Conservation (phyloP, 2,888 invertebrate species). For the Sthenelais limicola region DNA sequence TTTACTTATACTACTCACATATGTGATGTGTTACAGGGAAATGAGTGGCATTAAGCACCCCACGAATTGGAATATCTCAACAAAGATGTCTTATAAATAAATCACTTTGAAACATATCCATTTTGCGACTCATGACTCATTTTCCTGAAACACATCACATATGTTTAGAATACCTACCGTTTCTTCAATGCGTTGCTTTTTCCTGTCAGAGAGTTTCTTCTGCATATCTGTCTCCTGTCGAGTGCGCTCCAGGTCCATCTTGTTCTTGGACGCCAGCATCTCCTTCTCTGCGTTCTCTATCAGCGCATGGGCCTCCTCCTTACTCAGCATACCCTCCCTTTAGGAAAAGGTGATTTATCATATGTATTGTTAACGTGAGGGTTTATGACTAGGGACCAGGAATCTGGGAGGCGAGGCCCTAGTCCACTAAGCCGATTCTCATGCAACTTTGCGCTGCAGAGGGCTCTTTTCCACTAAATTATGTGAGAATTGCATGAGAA, state of each 20-base stretch:
- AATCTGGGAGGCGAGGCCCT: too few species aligned
- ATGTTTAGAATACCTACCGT: slow-evolving; percentile 42
- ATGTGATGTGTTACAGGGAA: too few species aligned
- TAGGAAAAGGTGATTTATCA: not conserved
- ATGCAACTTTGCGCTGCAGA: too few species aligned
- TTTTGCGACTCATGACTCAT: too few species aligned
- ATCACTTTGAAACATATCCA: too few species aligned
- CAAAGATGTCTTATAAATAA: too few species aligned
- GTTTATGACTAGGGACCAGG: not conserved
- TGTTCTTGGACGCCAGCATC: slow-evolving; percentile 59
- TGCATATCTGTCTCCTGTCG: slow-evolving; percentile 61
- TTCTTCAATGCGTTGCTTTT: slow-evolving; percentile 52
- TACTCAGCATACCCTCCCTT: slow-evolving; percentile 37
- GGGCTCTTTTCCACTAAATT: too few species aligned
- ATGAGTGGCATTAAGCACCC: too few species aligned
- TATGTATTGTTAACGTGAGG: not conserved
- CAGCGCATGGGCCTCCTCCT: slow-evolving; percentile 53
- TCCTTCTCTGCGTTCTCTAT: slow-evolving; percentile 59
- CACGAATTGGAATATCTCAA: too few species aligned
- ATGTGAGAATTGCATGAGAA: too few species aligned
- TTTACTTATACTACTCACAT: not conserved
- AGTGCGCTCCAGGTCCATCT: slow-evolving; percentile 60
- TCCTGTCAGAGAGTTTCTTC: slow-evolving; percentile 60
- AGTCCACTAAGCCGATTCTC: too few species aligned
- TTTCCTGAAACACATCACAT: too few species aligned